phyloP scores from a whole-genome alignment of 2,113 vertebrate species.

The Tragelaphus imberbis region DNA sequence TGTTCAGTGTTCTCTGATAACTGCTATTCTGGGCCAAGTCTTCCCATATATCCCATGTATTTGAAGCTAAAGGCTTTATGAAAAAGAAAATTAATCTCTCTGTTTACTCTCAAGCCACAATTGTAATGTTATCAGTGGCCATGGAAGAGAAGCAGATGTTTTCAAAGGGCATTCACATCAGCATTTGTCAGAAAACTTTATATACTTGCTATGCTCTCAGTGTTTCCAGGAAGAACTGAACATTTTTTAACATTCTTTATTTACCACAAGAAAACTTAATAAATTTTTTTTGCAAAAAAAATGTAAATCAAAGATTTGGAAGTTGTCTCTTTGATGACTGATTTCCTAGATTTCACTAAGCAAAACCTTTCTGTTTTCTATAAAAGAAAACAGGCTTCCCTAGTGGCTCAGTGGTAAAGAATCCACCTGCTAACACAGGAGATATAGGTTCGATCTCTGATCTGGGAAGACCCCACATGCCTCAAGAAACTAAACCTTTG shows the following conservation, averaged over 20 bases:
- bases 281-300: not conserved
- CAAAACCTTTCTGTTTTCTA: not conserved
- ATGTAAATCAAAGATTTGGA: not conserved
- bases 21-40: not conserved
- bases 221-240: not conserved
- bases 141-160: not conserved
- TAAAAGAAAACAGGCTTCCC: not conserved
- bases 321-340: not conserved
- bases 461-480: not conserved
- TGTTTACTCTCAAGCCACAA: not conserved
- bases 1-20: not conserved
- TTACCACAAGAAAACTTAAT: not conserved
- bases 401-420: not conserved
- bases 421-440: not conserved
- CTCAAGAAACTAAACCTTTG: not conserved
- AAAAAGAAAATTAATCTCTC: not conserved
- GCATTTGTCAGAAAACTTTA: not conserved
- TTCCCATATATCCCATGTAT: not conserved
- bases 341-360: constrained; percentile 4
- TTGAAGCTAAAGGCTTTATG: not conserved
- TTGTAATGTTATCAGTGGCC: not conserved
- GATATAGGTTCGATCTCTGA: not conserved
- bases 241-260: not conserved
- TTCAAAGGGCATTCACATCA: not conserved
- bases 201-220: not conserved